phyloP scores from a whole-genome alignment of 2,797 vertebrate genomes.

The Spinus olivaceus region DNA sequence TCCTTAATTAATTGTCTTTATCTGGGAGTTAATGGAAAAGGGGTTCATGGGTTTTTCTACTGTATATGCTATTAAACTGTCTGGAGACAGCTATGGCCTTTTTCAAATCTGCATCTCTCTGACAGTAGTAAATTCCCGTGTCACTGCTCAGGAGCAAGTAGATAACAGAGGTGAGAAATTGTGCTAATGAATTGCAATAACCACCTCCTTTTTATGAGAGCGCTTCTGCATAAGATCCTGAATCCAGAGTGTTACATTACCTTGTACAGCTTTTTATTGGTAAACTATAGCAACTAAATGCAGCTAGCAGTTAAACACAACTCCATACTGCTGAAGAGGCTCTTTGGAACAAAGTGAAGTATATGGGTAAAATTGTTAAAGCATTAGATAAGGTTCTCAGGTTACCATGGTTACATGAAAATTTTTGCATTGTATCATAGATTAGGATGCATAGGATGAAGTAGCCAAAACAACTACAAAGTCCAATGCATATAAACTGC shows the following conservation, averaged over 20 bases:
- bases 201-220: constrained; percentile 46
- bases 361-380: constrained; percentile 47
- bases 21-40: not conserved
- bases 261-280: constrained; percentile 51
- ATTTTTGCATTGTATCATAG: constrained; percentile 61
- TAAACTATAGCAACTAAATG: constrained; percentile 38
- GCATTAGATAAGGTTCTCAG: constrained; percentile 37
- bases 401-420: constrained; percentile 75
- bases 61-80: not conserved
- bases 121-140: constrained; percentile 48
- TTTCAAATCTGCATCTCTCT: constrained; percentile 29
- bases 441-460: constrained; percentile 68
- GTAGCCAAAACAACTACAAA: constrained; percentile 59
- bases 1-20: constrained; percentile 14
- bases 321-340: constrained; percentile 51
- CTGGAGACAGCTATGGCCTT: constrained; percentile 28
- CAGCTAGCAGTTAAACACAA: constrained; percentile 50
- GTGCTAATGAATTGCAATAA: constrained; percentile 71
- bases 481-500: constrained; percentile 43
- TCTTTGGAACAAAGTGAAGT: constrained; percentile 52
- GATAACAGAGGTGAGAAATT: constrained; percentile 59
- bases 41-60: not conserved
- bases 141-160: constrained; percentile 29
- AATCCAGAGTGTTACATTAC: constrained; percentile 51
- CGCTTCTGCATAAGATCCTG: not conserved